Conservation (phyloP, 2,888 invertebrate species). For the Drosophila antonietae region DNA sequence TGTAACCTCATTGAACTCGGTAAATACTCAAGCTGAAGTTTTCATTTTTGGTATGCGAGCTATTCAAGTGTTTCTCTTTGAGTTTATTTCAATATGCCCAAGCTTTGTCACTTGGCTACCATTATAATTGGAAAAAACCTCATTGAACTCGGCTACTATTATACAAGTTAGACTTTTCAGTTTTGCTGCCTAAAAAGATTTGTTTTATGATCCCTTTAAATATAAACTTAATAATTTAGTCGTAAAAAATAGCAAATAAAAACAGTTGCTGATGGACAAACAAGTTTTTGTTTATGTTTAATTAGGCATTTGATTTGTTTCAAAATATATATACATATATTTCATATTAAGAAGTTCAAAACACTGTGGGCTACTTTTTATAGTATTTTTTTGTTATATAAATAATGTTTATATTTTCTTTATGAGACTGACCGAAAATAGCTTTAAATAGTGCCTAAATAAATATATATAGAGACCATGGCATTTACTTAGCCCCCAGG, state of each 20-base stretch:
- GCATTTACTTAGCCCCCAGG: slow-evolving; percentile 23
- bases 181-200: not conserved
- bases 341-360: not conserved
- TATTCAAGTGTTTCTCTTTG: not conserved
- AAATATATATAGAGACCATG: slow-evolving; percentile 14
- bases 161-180: not conserved
- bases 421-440: slow-evolving; percentile 19
- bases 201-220: too few species aligned
- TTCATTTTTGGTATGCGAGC: not conserved
- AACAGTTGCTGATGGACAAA: not conserved
- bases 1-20: slow-evolving; percentile 3
- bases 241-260: not conserved
- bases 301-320: not conserved
- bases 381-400: not conserved
- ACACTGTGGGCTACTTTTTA: not conserved
- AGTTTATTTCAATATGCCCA: not conserved
- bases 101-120: not conserved
- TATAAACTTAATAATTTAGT: too few species aligned
- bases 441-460: slow-evolving; percentile 29
- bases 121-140: not conserved
- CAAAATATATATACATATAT: slow-evolving; percentile 1
- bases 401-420: slow-evolving; percentile 28
- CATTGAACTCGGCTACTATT: not conserved
- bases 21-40: not conserved
- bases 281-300: slow-evolving; percentile 4